These are phyloP conservation scores for Cacoxenus indagator DNA, from an alignment of 2,888 invertebrate genomes.

Conservation along the genomic window DNA sequence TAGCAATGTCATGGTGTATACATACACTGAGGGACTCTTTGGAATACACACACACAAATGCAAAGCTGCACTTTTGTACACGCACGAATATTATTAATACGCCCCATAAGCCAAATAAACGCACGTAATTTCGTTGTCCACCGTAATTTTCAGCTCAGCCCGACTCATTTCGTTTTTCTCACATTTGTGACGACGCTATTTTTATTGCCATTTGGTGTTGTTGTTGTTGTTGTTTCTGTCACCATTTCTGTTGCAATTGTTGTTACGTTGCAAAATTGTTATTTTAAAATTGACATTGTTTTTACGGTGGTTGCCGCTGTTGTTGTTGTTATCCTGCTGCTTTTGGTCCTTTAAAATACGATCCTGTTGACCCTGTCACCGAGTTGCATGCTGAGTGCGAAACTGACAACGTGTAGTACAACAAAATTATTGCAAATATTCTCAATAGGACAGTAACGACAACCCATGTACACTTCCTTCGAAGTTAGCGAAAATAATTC, in stretches of 20 bases:
- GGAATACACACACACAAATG: neutral
- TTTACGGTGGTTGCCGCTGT: slow-evolving; percentile 30
- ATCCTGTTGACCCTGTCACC: slow-evolving; percentile 14
- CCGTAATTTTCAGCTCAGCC: neutral
- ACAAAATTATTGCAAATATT: too few relatives aligned
- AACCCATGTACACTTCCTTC: too few relatives aligned
- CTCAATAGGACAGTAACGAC: too few relatives aligned
- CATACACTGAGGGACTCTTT: too few relatives aligned
- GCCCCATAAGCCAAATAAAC: slow-evolving; percentile 60
- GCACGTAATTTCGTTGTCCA: slow-evolving; percentile 34
- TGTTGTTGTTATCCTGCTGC: slow-evolving; percentile 13
- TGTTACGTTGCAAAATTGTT: neutral
- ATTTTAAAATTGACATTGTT: slow-evolving; percentile 54
- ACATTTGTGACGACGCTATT: neutral
- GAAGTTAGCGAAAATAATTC: too few relatives aligned
- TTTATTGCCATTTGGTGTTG: slow-evolving; percentile 19
- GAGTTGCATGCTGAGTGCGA: neutral
- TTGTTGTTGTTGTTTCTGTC: slow-evolving; percentile 44
- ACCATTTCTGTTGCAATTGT: neutral
- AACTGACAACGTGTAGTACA: neutral
- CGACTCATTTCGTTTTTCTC: neutral
- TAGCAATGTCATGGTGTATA: slow-evolving; percentile 6
- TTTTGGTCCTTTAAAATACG: slow-evolving; percentile 8
- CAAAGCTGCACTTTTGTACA: neutral
- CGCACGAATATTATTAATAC: slow-evolving; percentile 50